Conservation (phyloP, 2,888 invertebrate species). For the Parnassius mnemosyne region DNA sequence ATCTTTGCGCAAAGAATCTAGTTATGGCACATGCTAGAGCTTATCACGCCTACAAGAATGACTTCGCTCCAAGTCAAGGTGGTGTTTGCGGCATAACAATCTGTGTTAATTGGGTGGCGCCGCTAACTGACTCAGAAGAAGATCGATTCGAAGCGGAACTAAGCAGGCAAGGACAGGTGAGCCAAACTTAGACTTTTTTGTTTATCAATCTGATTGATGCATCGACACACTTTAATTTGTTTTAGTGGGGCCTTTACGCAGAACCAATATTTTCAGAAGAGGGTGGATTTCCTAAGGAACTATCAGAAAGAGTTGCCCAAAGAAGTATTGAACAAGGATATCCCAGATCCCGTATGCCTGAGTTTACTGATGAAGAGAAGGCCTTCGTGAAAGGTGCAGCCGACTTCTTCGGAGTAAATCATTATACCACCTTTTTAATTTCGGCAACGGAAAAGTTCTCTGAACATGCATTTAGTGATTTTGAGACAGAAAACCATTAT, state of each 20-base stretch:
- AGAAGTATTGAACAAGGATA: constrained; percentile 49
- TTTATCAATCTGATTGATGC: too few species aligned
- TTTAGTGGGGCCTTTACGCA: constrained; percentile 66
- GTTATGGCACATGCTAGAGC: too few species aligned
- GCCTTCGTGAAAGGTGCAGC: constrained; percentile 47
- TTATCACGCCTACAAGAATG: too few species aligned
- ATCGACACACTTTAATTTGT: constrained; percentile 11
- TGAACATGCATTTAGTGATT: constrained; percentile 10
- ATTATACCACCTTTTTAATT: constrained; percentile 76
- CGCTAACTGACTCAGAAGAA: constrained; percentile 49
- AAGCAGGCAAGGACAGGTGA: constrained; percentile 41
- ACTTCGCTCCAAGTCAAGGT: too few species aligned
- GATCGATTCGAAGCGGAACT: constrained; percentile 54
- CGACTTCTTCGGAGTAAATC: constrained; percentile 82
- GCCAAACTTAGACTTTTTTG: background rate
- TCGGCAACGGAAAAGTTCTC: constrained; percentile 42
- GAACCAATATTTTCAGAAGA: constrained; percentile 39
- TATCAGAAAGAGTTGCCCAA: constrained; percentile 62
- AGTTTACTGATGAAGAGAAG: constrained; percentile 22
- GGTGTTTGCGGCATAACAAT: constrained; percentile 33
- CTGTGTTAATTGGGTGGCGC: constrained; percentile 45
- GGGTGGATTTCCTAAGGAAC: constrained; percentile 74
- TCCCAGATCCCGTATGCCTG: constrained; percentile 42
- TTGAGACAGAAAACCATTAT: too few species aligned
- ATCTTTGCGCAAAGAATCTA: constrained; percentile 38